Percentiles rank a stretch among this genome's conserved stretches.
phyloP scores from a whole-genome alignment of 1,140 invertebrate genomes.

The Drosophila bipectinata region DNA sequence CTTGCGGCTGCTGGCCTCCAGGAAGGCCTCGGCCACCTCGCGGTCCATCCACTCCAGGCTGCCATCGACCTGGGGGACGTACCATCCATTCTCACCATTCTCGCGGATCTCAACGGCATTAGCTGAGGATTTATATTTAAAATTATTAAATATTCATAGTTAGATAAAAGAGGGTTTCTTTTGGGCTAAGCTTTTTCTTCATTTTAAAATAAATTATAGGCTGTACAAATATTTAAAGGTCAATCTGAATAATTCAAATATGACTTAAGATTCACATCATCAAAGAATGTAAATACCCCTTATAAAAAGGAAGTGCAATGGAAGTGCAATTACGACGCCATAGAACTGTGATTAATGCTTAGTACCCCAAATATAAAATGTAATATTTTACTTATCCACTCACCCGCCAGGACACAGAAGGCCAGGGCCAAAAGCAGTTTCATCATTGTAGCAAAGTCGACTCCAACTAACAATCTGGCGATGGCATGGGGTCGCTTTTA shows the following conservation, averaged over 20 bases:
- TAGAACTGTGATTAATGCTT: no score
- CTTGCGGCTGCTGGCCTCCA: conserved; percentile 24
- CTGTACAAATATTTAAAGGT: no score
- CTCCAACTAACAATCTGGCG: conserved; percentile 42
- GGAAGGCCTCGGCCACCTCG: conserved; percentile 58
- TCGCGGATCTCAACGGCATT: conserved; percentile 53
- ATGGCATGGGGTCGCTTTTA: conserved; percentile 31
- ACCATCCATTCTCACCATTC: conserved; percentile 74
- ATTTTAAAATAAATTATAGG: no score
- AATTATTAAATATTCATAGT: background rate
- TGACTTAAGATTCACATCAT: no score
- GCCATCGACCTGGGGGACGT: conserved; percentile 67
- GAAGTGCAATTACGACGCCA: no score
- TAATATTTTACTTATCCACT: conserved; percentile 7
- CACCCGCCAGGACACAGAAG: conserved; percentile 62
- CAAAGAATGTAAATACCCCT: no score
- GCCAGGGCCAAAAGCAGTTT: conserved; percentile 62
- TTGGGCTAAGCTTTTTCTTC: no score
- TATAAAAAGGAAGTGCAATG: no score
- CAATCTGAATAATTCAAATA: no score
- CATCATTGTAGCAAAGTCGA: conserved; percentile 49
- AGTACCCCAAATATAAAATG: no score
- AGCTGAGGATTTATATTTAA: conserved; percentile 17
- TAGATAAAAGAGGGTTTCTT: no score
- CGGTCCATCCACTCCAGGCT: conserved; percentile 64